These are phyloP conservation scores for Temnothorax curvispinosus DNA, from an alignment of 1,140 invertebrate genomes.

Conservation along the genomic window DNA sequence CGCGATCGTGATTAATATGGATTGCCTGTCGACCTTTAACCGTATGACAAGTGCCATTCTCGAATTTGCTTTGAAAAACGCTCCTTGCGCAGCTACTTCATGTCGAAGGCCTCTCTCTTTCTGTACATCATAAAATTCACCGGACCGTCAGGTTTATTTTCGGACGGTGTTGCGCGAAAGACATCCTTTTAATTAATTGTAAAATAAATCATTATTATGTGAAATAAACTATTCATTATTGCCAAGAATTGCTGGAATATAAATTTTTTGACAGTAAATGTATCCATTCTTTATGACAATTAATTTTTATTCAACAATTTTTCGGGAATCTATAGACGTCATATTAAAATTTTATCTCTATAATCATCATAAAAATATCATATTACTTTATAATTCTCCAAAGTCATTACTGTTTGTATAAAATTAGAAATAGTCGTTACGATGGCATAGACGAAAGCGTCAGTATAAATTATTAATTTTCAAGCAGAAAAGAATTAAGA, in stretches of 20 bases:
- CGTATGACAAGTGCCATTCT: slow-evolving; percentile 54
- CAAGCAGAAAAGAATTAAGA: neutral
- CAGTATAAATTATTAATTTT: neutral
- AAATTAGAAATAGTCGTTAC: neutral
- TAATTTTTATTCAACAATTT: neutral
- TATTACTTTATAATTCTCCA: neutral
- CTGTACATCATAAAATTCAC: neutral
- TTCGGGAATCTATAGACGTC: neutral
- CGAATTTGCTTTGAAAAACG: slow-evolving; percentile 27
- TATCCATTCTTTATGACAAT: neutral
- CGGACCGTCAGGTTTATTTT: slow-evolving; percentile 11
- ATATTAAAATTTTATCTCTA: neutral
- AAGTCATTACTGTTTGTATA: neutral
- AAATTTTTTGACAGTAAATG: slow-evolving; percentile 21
- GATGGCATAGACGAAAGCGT: neutral
- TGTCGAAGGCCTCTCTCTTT: neutral
- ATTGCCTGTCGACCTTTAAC: slow-evolving; percentile 57
- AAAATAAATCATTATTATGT: neutral
- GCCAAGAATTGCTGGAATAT: neutral
- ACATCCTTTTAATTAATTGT: neutral
- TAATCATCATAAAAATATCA: neutral
- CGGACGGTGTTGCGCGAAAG: neutral
- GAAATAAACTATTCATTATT: neutral
- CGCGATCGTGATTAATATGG: slow-evolving; percentile 59
- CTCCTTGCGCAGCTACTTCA: neutral